These are phyloP conservation scores for Amblyopsis rosae DNA, from an alignment of 2,113 vertebrate genomes.

Conservation along the genomic window DNA sequence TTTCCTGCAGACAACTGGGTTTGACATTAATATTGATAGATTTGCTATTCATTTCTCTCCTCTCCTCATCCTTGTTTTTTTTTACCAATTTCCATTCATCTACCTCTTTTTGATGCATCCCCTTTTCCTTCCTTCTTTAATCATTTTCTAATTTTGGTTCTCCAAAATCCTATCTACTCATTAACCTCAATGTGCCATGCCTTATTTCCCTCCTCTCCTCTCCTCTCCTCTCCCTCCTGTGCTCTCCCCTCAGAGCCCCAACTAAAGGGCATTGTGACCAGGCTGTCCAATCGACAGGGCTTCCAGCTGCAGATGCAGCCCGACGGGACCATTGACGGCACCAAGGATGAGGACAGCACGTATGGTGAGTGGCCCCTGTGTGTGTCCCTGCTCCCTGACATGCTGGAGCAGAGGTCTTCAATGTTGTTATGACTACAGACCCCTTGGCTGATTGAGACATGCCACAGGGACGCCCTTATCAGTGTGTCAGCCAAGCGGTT, in stretches of 20 bases:
- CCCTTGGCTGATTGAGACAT: no score
- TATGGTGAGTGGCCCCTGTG: conserved; percentile 52
- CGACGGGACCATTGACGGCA: conserved; percentile 95
- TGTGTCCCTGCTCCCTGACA: background rate
- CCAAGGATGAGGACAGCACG: conserved; percentile 93
- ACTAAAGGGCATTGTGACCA: conserved; percentile 98
- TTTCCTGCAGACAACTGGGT: conserved; percentile 21
- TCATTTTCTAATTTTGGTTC: background rate
- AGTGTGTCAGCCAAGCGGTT: no score
- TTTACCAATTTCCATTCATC: background rate
- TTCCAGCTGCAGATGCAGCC: conserved; percentile 97
- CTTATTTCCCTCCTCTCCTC: background rate
- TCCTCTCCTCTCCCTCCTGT: background rate
- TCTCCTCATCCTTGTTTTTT: conserved; percentile 6
- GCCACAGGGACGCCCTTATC: no score
- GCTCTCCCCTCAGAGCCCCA: conserved; percentile 88
- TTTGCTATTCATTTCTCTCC: background rate
- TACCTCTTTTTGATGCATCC: background rate
- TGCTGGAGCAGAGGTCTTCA: no score
- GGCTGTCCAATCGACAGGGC: conserved; percentile 95
- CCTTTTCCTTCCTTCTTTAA: background rate
- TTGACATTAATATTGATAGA: conserved; percentile 1
- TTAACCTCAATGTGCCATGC: no score
- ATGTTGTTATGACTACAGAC: no score
- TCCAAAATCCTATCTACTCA: background rate